phyloP scores from a whole-genome alignment of 2,888 invertebrate genomes.

The Pristionchus arcanus region DNA sequence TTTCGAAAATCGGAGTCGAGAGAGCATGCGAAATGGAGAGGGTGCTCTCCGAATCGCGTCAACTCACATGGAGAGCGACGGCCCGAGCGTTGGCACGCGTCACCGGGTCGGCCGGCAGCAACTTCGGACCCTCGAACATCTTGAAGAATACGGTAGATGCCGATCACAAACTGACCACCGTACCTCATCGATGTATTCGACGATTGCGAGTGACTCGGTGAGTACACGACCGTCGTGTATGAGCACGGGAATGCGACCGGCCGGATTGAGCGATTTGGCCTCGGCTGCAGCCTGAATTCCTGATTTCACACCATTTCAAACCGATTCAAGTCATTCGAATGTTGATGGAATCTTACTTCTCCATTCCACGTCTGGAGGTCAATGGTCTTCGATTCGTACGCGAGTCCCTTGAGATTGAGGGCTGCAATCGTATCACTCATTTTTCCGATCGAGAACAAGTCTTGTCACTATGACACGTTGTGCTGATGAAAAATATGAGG shows the following conservation, averaged over 20 bases:
- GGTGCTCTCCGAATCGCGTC: neutral
- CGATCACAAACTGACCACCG: neutral
- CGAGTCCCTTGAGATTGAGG: conserved; percentile 93
- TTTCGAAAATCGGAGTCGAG: neutral
- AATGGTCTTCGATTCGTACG: conserved; percentile 86
- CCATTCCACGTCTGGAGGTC: conserved; percentile 80
- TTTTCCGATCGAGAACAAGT: no score
- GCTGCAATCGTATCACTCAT: conserved; percentile 83
- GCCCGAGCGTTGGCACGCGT: conserved; percentile 89
- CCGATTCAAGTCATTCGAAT: no score
- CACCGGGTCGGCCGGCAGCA: conserved; percentile 83
- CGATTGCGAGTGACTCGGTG: conserved; percentile 86
- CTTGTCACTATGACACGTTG: no score
- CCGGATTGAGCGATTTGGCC: conserved; percentile 85
- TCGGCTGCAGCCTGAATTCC: neutral
- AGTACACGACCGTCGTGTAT: conserved; percentile 84
- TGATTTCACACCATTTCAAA: neutral
- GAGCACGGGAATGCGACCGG: conserved; percentile 94
- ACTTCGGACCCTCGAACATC: conserved; percentile 87
- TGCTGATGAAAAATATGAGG: no score
- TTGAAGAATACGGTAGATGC: neutral
- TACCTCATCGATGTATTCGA: conserved; percentile 94
- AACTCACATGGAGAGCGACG: conserved; percentile 70
- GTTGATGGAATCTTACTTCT: neutral
- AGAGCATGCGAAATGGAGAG: neutral